Evolutionary conservation across 2,113 vertebrate genomes (phyloP).

Genomic region (Melanocharis versteri): DNA sequence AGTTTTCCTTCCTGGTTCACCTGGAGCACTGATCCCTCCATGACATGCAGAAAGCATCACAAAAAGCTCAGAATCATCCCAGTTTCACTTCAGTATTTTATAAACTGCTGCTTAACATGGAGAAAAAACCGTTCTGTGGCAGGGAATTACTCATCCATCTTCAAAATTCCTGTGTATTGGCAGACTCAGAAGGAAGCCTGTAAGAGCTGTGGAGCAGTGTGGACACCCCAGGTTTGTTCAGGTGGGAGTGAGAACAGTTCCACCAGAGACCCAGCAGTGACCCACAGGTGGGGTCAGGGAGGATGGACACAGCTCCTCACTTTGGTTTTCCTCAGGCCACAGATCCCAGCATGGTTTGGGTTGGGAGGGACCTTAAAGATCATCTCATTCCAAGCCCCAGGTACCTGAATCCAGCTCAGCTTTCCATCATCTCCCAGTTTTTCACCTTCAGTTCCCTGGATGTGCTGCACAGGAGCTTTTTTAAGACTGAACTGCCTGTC

Average conservation of each 20-base stretch:
- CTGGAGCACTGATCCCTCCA: not conserved
- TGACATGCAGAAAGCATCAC: not conserved
- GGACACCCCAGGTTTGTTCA: not conserved
- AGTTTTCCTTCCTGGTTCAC: not conserved
- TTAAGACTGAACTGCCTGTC: not conserved
- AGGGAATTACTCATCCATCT: not conserved
- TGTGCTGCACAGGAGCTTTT: not conserved
- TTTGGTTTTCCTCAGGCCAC: not conserved
- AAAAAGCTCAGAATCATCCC: not conserved
- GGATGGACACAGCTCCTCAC: not conserved
- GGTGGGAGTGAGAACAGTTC: not conserved
- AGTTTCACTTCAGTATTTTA: not conserved
- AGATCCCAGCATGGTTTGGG: not conserved
- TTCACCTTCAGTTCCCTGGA: not conserved
- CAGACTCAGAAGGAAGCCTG: not conserved
- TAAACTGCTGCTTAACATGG: not conserved
- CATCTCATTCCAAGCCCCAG: not conserved
- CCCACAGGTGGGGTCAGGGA: not conserved
- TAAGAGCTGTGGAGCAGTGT: rapidly evolving
- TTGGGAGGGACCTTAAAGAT: not conserved
- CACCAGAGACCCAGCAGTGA: not conserved
- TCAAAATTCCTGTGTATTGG: not conserved
- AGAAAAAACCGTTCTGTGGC: not conserved
- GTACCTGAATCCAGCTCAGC: not conserved
- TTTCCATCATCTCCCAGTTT: not conserved